Conservation (phyloP, 2,113 vertebrate species). For the Zosterops lateralis region DNA sequence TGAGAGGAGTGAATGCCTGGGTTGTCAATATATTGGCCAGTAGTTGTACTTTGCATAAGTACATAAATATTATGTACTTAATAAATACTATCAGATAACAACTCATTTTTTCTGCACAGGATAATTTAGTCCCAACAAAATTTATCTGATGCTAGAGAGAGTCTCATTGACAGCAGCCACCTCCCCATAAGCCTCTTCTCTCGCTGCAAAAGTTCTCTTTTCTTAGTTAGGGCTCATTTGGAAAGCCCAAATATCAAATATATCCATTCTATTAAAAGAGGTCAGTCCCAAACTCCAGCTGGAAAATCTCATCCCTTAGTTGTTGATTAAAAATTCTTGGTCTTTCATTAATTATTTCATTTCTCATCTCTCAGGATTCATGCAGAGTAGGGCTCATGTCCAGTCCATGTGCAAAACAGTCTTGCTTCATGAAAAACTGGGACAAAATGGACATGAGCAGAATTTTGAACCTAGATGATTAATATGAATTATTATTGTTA, state of each 20-base stretch:
- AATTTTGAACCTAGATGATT: not conserved
- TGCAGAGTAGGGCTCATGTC: not conserved
- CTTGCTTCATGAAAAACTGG: not conserved
- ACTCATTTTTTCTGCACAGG: not conserved
- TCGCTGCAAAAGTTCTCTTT: not conserved
- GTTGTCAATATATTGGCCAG: not conserved
- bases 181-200: not conserved
- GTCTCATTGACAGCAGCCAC: not conserved
- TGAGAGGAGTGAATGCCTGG: not conserved
- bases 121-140: not conserved
- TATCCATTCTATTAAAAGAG: not conserved
- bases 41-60: not conserved
- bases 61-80: not conserved
- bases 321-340: not conserved
- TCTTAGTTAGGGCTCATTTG: not conserved
- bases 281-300: not conserved
- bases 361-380: not conserved
- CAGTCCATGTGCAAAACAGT: not conserved
- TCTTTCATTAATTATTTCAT: not conserved
- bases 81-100: not conserved
- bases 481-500: not conserved
- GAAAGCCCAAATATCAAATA: not conserved
- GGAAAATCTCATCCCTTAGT: not conserved
- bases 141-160: not conserved
- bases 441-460: not conserved